Evolutionary conservation across 2,113 vertebrate genomes (phyloP), one percentile per base, ranked within the genome.

Genomic region (Ptychochromis oligacanthus): DNA sequence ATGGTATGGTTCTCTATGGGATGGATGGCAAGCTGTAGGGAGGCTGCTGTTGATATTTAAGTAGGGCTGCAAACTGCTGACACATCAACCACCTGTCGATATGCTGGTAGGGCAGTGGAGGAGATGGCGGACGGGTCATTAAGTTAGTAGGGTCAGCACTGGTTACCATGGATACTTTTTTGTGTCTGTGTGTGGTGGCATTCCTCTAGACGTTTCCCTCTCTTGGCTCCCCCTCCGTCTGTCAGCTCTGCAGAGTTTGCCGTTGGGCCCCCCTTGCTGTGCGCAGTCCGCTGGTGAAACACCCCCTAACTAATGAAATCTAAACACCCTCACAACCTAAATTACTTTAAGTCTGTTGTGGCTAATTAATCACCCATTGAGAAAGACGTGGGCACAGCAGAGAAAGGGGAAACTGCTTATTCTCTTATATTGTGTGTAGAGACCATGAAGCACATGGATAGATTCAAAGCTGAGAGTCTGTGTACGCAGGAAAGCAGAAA

Each of bases 251-350:
- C 55, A 60, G 78, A 43, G 80, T 83, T 60, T 86, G 79, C 88
- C 7, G 59, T 76, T 52, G 78, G 58, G 70, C 78, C 83, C 80
- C 80, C 84, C 85, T 74, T 54, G 6, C 78, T 89, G 90, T 85
- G 83, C 91, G 85, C 49, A 81, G 74, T 85, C 83, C 10, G 1
- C 83, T 87, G 82, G 81, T 85, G 87, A 87, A 93, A 92, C 89
- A 90, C 85, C 88, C 85, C 92, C 86, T 62, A 85, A 92, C 94
- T 95, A 94, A 95, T 93, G 91, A 92, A 92, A 91, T 89, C 90
- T 93, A 90, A 95, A 94, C 84, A 92, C 78, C 78, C 86, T 90
- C 87, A 75, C 79, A 22, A 82, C 57, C 78, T 79, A 80, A 90
- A 92, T 92, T 81, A 83, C 81, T 89, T 83, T 84, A 75, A 84